Percentiles rank a stretch among this genome's conserved stretches.
Conservation (phyloP, 2,113 vertebrate species). For the Pelobates fuscus region DNA sequence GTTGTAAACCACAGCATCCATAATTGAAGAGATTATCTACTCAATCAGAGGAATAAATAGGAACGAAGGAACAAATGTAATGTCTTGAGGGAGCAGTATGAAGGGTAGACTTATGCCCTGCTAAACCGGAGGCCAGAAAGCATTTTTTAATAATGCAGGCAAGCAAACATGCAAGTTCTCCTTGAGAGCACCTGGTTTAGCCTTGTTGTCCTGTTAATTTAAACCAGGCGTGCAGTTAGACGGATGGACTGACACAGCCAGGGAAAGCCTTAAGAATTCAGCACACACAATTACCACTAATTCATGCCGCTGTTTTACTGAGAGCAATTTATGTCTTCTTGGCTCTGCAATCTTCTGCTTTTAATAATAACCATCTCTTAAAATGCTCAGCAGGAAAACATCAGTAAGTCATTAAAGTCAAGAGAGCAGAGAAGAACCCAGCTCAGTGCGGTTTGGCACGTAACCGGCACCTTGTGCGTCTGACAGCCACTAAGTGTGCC, state of each 20-base stretch:
- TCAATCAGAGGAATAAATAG: too few relatives aligned
- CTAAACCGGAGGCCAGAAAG: too few relatives aligned
- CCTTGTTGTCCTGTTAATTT: not conserved
- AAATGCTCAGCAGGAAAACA: slow-evolving; percentile 1
- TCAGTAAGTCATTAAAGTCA: slow-evolving; percentile 4
- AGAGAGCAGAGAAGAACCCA: not conserved
- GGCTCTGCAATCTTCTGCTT: slow-evolving; percentile 3
- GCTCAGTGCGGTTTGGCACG: slow-evolving; percentile 1
- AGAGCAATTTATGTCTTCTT: not conserved
- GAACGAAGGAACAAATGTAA: too few relatives aligned
- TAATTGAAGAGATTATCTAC: too few relatives aligned
- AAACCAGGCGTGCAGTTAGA: not conserved
- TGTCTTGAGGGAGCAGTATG: too few relatives aligned
- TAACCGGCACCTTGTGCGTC: not conserved
- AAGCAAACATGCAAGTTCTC: too few relatives aligned
- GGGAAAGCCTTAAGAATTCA: not conserved
- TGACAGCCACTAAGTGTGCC: not conserved
- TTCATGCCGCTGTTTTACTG: not conserved
- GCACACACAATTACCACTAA: not conserved
- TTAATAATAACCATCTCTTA: slow-evolving; percentile 9
- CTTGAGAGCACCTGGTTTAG: not conserved
- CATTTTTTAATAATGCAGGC: too few relatives aligned
- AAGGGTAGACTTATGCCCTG: too few relatives aligned
- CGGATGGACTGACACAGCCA: not conserved
- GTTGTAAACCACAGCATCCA: too few relatives aligned